A percentile compares a stretch with the other conserved stretches of the same genome.
Evolutionary conservation across 2,797 vertebrate genomes (phyloP).

Genomic region (Danio albolineatus): DNA sequence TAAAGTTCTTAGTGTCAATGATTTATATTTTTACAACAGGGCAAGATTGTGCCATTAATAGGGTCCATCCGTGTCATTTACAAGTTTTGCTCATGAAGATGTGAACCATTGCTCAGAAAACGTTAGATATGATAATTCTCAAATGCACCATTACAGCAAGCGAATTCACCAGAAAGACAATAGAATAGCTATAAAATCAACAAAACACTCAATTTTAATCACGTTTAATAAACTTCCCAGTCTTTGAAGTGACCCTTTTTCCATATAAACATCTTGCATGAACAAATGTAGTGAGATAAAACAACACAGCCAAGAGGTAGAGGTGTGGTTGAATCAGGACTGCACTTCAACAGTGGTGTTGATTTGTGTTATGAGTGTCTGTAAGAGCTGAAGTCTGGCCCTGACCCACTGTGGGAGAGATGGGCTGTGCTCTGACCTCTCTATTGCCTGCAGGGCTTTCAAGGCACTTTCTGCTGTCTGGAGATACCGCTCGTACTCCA

Average conservation of each 20-base stretch:
- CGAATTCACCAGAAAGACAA: background rate
- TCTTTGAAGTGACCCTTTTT: conserved; percentile 10
- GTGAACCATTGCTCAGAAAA: background rate
- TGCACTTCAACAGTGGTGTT: conserved; percentile 34
- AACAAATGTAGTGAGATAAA: background rate
- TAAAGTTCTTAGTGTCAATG: too few relatives aligned
- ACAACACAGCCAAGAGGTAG: conserved; percentile 1
- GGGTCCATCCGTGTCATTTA: background rate
- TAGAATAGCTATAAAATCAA: background rate
- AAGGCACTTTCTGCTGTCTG: conserved; percentile 81
- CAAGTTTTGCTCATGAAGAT: background rate
- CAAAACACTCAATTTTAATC: background rate
- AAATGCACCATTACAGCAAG: background rate
- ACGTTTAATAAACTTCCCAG: conserved; percentile 67
- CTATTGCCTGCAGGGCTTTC: conserved; percentile 78
- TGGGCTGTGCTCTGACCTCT: conserved; percentile 8
- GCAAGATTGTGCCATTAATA: background rate
- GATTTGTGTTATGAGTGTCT: conserved; percentile 73
- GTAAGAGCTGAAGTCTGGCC: conserved; percentile 79
- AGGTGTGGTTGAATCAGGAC: conserved; percentile 12
- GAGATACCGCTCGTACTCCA: conserved; percentile 81
- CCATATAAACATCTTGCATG: conserved; percentile 5
- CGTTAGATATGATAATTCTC: background rate
- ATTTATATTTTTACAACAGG: too few relatives aligned
- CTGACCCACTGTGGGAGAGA: conserved; percentile 83